A percentile compares a stretch with the other conserved stretches of the same genome.
Evolutionary conservation across 2,113 vertebrate genomes (phyloP).

Genomic region (Gavia stellata): DNA sequence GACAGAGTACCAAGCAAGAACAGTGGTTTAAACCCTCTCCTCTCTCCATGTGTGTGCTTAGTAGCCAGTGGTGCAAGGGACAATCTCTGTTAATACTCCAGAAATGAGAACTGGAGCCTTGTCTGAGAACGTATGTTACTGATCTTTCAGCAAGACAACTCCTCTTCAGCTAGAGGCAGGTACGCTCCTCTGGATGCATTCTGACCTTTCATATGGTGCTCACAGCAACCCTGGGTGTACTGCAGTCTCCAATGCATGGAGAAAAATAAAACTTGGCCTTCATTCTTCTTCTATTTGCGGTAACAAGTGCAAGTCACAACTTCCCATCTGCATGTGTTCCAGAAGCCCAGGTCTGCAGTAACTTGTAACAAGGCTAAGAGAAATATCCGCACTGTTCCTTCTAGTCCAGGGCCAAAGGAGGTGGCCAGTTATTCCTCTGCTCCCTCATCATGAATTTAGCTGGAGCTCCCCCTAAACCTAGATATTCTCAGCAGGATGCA

Average conservation of each 20-base stretch:
- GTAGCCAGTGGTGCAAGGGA: neutral
- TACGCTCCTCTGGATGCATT: neutral
- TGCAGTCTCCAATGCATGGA: neutral
- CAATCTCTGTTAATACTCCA: neutral
- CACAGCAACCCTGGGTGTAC: neutral
- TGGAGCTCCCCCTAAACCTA: neutral
- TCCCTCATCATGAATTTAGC: neutral
- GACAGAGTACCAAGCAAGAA: neutral
- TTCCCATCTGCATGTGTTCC: neutral
- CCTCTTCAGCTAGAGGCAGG: neutral
- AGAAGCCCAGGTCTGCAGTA: neutral
- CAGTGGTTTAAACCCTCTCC: neutral
- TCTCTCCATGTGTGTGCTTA: neutral
- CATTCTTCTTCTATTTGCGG: neutral
- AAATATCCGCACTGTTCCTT: neutral
- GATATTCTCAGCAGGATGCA: neutral
- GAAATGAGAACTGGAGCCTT: neutral
- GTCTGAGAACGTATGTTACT: neutral
- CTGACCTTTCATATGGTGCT: neutral
- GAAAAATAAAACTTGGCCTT: neutral
- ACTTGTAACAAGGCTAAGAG: neutral
- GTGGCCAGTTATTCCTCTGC: neutral
- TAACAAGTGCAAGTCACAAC: neutral
- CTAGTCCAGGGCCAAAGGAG: neutral
- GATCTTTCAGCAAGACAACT: neutral